These are phyloP conservation scores for Drosophila arawakana DNA, from an alignment of 1,140 invertebrate species.

Conservation along the genomic window DNA sequence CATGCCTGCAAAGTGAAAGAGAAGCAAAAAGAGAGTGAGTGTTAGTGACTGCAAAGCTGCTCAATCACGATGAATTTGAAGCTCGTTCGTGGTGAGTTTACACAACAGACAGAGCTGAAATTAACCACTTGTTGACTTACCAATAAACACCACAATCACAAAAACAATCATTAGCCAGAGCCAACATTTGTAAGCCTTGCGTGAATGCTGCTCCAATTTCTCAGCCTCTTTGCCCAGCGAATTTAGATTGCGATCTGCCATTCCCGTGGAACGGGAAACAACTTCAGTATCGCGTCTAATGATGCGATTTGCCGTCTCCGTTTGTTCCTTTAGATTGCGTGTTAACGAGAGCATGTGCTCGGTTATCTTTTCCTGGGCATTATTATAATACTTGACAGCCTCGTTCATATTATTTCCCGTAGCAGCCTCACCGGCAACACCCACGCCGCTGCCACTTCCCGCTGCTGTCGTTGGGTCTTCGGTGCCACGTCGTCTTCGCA, in stretches of 20 bases:
- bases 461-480: constrained; percentile 37
- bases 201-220: constrained; percentile 93
- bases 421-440: neutral
- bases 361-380: constrained; percentile 95
- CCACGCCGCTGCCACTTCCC: neutral
- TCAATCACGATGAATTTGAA: no score
- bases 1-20: constrained; percentile 87
- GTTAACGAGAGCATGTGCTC: constrained; percentile 96
- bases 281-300: constrained; percentile 95
- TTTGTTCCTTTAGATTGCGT: constrained; percentile 94
- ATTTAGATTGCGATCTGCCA: constrained; percentile 91
- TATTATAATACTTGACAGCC: constrained; percentile 93
- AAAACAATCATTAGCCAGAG: constrained; percentile 94
- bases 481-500: constrained; percentile 74
- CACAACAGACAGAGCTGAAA: no score
- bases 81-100: no score
- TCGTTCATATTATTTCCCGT: constrained; percentile 90
- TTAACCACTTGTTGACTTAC: constrained; percentile 85
- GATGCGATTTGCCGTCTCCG: constrained; percentile 92
- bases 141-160: constrained; percentile 94
- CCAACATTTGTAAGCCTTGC: constrained; percentile 96
- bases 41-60: no score
- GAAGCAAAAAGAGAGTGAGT: neutral
- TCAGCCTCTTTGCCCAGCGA: constrained; percentile 92
- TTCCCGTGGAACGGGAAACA: constrained; percentile 90